phyloP scores from a whole-genome alignment of 1,140 invertebrate genomes.

The Calephelis nemesis region DNA sequence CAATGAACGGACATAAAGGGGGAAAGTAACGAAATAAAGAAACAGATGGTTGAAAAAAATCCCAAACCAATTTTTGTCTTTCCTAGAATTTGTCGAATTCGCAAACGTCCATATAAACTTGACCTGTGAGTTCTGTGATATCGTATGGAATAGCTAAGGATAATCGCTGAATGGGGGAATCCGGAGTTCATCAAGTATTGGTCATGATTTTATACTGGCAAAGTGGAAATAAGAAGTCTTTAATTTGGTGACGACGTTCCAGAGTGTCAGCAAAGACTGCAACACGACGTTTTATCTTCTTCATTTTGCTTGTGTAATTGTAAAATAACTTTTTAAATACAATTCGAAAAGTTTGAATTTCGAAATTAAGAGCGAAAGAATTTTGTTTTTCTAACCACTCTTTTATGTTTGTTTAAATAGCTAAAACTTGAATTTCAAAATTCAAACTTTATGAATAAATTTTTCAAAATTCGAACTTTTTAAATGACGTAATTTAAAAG shows the following conservation, averaged over 20 bases:
- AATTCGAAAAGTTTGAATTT: slow-evolving; percentile 26
- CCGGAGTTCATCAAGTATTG: slow-evolving; percentile 34
- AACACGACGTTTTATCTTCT: slow-evolving; percentile 40
- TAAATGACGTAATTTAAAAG: no score
- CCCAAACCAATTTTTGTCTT: slow-evolving; percentile 55
- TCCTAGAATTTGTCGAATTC: slow-evolving; percentile 45
- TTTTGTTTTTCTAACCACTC: no score
- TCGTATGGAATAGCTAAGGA: slow-evolving; percentile 26
- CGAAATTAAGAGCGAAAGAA: not conserved
- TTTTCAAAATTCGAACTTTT: no score
- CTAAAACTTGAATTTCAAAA: no score
- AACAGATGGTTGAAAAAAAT: slow-evolving; percentile 57
- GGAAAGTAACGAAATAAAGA: slow-evolving; percentile 60
- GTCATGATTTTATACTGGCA: slow-evolving; percentile 45
- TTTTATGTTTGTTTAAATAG: no score
- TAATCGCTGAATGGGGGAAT: slow-evolving; percentile 31
- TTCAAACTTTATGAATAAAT: no score
- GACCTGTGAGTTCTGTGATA: slow-evolving; percentile 27
- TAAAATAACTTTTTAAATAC: slow-evolving; percentile 3
- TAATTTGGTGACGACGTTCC: slow-evolving; percentile 54
- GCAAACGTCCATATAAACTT: slow-evolving; percentile 38
- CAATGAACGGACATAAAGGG: slow-evolving; percentile 58
- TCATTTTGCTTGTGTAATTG: slow-evolving; percentile 23
- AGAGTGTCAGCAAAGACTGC: slow-evolving; percentile 46
- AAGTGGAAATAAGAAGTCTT: slow-evolving; percentile 65